Evolutionary conservation across 2,797 vertebrate species (phyloP), one percentile per base, ranked within the genome.

Genomic region (Anas georgica): DNA sequence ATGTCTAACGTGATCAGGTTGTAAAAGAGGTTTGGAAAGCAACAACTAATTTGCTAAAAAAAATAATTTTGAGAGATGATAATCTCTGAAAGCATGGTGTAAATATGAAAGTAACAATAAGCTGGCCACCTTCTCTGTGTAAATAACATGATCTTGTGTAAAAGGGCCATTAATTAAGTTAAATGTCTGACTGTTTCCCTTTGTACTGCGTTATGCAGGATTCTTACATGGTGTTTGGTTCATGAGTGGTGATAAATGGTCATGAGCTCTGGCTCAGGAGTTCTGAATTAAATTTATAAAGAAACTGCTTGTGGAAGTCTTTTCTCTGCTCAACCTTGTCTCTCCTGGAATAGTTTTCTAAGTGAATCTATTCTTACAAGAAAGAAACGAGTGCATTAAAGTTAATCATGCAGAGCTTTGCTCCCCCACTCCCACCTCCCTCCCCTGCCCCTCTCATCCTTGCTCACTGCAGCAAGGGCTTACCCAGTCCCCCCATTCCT

Each of bases 241-340:
- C 31, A 88, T 20, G 77, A 93, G 52, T 64, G 62, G 45, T 74
- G 50, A 55, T 68, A 85, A 77, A 59, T 29, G 37, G 17, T 59
- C 20, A 45, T 10, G 26, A 80, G 39, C 77, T 77, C 31, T 67
- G 37, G 25, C 63, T 94, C 41, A 28, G 17, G 11, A 88, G 39
- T 37, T 80, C 83, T 39, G 41, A 86, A 93, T 94, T 88, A 94
- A 90, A 94, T 91, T 84, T 83, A 64, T 80, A 79, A 86, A 68
- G 63, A 88, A 59, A 64, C 3, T 4, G 39, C n/a, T 56, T n/a
- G 35, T 10, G 6, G 29, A 80, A 68, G 15, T 63, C 80, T 88
- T 83, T 86, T 78, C 31, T 86, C 15, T 64, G 31, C 33, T 77
- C 16, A 46, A 1, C 3, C 4, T 13, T 63, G 14, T 43, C 28